Conservation (phyloP, 2,797 vertebrate species). For the Sebastes iracundus region DNA sequence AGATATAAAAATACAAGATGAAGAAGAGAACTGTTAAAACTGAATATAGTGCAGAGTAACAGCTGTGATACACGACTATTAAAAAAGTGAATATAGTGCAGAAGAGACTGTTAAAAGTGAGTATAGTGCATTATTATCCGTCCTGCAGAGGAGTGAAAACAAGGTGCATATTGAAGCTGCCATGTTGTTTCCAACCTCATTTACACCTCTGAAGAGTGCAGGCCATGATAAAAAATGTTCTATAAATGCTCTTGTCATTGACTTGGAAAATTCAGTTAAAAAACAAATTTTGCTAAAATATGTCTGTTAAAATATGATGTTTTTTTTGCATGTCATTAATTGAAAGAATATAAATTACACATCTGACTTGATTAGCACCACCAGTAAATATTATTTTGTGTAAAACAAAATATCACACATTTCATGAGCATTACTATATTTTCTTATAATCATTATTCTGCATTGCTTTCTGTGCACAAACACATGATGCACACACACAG, state of each 20-base stretch:
- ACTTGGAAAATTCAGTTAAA: background rate
- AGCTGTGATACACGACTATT: no score
- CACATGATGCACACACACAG: background rate
- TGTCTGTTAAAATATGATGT: background rate
- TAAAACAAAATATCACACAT: background rate
- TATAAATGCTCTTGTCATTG: background rate
- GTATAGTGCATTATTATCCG: no score
- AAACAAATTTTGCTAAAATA: no score
- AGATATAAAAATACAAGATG: no score
- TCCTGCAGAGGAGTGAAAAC: slow-evolving; percentile 30
- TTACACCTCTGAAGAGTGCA: background rate
- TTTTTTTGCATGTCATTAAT: background rate
- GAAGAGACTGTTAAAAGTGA: no score
- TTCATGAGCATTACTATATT: background rate
- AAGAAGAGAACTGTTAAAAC: no score
- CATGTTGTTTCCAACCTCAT: slow-evolving; percentile 54
- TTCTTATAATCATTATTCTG: background rate
- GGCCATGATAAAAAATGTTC: background rate
- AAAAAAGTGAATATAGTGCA: no score
- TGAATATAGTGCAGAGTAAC: no score
- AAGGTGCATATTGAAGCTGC: slow-evolving; percentile 69
- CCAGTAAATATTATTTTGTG: background rate
- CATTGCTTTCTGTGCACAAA: background rate
- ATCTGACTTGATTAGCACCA: background rate
- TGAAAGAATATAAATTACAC: background rate